Evolutionary conservation across 2,113 vertebrate genomes (phyloP), one percentile per base, ranked within the genome.

Genomic region (Syrrhaptes paradoxus): DNA sequence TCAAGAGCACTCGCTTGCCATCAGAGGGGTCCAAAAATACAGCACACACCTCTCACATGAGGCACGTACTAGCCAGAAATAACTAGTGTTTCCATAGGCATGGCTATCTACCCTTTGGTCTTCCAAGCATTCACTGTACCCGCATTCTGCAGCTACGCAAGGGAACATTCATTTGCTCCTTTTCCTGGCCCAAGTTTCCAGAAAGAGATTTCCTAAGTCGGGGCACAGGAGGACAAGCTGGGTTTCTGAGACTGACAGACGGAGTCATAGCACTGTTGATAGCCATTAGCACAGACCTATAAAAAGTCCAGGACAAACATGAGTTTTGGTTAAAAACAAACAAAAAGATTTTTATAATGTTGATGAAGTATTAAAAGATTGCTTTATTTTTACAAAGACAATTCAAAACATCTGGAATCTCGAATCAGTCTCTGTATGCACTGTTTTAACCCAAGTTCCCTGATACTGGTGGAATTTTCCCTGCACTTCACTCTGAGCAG

Each of bases 351-450:
- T 89, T 92, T 74, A 26, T 75, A 78, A 91, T 2, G 6, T 31
- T 74, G 70, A 92, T 72, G 29, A 85, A 85, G 68, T 78, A 85
- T 82, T 89, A 91, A 57, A 96, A 79, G 58, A 59, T 74, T 8
- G 4, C 43, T 92, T 93, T 67, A 59, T 80, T 94, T 92, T 92
- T 74, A 76, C 55, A 59, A 84, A 81, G 76, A 67, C 61, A 81
- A 94, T 87, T 63, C 9, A 32, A 92, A 97, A 86, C 80, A 93
- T 95, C 91, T 97, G 95, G 93, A 93, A 85, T 84, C 68, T 87
- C 61, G 41, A 86, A 10, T 32, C 71, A 81, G 9, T 65, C 55
- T 92, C 83, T 36, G 14, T 58, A 92, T 3, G 12, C 48, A 25
- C 28, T 74, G 46, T 81, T 93, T 81, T 72, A 92, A 87, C 52